Base-by-base conservation (phyloP, 2,888 invertebrate genomes). In the Sarcophaga subvicina region DNA sequence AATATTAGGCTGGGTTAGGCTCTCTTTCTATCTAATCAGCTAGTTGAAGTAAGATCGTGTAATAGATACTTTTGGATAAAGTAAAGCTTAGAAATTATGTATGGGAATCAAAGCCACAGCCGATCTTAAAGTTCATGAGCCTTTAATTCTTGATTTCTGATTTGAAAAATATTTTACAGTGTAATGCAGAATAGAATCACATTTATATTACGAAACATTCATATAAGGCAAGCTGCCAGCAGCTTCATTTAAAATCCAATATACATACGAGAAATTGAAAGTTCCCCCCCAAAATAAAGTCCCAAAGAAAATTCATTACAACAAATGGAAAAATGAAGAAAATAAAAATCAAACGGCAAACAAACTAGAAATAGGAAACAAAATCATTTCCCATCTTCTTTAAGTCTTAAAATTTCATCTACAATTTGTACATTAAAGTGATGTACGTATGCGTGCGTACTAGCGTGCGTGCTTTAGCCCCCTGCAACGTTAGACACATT, bases 401-500 rank as follows among this genome's bases (percentile, higher is more conserved):
- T 2, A 49, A 64, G 25, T 64, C 20, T 60, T 71, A 54, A 37
- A 67, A 59, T 71, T 78, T 67, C 69, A 80, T 37, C 6, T 67
- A 77, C 62, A 72, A 80, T 80, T 86, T 72, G 12, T 49, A 14
- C 49, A 49, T 2, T 77, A 86, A 60, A 80, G 62, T 64, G 54
- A 73, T 66, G 45, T n/a, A 25, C n/a, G 60, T 47, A 73, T 78
- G 37, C 73, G 20, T 79, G 22, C 22, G 22, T 1, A 1, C 22
- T 1, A 1, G 22, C 22, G 22, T 22, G 67, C 71, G 78, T 81
- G 80, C 78, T 80, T 81, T 80, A 87, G 76, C 87, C 87, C 87
- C 87, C 87, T 84, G 87, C 87, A 84, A 84, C 79, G 87, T 84
- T 87, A 84, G 81, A 87, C 70, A 79, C 84, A 81, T 37, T 11